These are phyloP conservation scores for Astyanax mexicanus DNA, from an alignment of 2,797 vertebrate genomes.

Conservation along the genomic window DNA sequence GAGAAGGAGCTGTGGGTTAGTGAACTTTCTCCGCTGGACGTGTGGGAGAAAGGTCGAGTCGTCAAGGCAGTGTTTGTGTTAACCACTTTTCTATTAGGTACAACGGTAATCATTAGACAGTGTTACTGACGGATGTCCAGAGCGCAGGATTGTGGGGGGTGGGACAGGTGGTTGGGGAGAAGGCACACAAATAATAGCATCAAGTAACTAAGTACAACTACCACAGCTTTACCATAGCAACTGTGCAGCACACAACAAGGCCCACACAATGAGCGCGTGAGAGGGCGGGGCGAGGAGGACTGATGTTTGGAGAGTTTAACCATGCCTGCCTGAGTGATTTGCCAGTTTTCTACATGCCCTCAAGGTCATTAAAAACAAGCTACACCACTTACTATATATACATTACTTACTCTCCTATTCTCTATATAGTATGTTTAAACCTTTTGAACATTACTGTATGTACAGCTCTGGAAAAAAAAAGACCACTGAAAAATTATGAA, in stretches of 20 bases:
- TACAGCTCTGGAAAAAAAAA: too few species aligned
- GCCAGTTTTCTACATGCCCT: conserved; percentile 36
- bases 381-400: background rate
- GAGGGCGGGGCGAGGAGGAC: conserved; percentile 33
- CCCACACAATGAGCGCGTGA: conserved; percentile 55
- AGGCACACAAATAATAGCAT: conserved; percentile 61
- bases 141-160: conserved; percentile 50
- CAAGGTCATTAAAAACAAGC: conserved; percentile 21
- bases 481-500: too few species aligned
- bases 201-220: conserved; percentile 64
- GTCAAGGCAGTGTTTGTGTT: conserved; percentile 63
- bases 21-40: conserved; percentile 24
- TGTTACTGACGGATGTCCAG: conserved; percentile 51
- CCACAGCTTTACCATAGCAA: conserved; percentile 62
- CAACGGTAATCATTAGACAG: conserved; percentile 64
- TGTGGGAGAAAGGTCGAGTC: conserved; percentile 40
- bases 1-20: too few species aligned
- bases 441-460: too few species aligned
- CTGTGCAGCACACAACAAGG: conserved; percentile 58
- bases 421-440: too few species aligned
- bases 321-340: conserved; percentile 45
- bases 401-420: too few species aligned
- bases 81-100: conserved; percentile 44
- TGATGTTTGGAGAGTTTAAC: conserved; percentile 22
- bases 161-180: conserved; percentile 56